Evolutionary conservation across 2,888 invertebrate genomes (phyloP).

Genomic region (Sminthurinus aureus): DNA sequence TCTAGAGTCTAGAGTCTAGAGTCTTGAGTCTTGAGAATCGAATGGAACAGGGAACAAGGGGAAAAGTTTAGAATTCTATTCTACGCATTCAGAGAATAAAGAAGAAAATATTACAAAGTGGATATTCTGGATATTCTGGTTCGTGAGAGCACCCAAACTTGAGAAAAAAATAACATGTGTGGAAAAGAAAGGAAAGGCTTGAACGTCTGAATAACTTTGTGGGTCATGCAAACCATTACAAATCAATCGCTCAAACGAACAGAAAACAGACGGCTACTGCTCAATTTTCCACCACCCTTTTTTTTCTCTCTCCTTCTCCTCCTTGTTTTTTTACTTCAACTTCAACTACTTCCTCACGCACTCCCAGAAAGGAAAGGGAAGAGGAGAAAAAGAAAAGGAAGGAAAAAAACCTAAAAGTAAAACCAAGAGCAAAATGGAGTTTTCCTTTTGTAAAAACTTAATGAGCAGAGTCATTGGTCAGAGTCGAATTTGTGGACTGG

Average conservation of each 20-base stretch:
- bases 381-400: background rate
- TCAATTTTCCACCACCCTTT: background rate
- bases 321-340: background rate
- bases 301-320: background rate
- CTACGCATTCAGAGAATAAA: background rate
- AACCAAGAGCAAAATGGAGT: background rate
- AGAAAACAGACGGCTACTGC: background rate
- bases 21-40: too few relatives aligned
- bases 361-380: conserved; percentile 1
- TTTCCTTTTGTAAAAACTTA: too few relatives aligned
- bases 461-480: too few relatives aligned
- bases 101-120: background rate
- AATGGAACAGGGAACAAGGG: too few relatives aligned
- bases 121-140: background rate
- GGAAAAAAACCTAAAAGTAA: background rate
- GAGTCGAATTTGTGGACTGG: too few relatives aligned
- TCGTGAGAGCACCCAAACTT: background rate
- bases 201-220: background rate
- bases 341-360: background rate
- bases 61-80: too few relatives aligned
- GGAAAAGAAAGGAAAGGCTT: background rate
- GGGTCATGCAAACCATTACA: background rate
- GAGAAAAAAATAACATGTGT: background rate
- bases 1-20: too few relatives aligned
- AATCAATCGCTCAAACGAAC: background rate